Evolutionary conservation across 2,888 invertebrate species (phyloP), one percentile per base, ranked within the genome.

Genomic region (Cremastinae sp.): DNA sequence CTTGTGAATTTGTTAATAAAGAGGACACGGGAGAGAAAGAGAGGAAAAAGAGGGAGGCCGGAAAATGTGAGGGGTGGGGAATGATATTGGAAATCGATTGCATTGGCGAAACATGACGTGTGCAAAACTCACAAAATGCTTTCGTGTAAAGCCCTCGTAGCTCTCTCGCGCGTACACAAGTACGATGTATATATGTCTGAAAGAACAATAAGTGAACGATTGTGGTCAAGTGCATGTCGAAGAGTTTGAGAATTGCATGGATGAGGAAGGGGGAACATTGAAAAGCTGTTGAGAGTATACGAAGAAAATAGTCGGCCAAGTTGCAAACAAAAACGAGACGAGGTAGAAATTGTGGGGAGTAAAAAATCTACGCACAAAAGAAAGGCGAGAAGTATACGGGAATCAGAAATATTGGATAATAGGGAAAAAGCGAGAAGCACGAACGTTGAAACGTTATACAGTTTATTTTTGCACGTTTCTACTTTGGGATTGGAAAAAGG

Each of bases 71-170:
- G 56, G 51, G 18, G 41, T 12, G 18, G 22, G 49, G 66, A 51
- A 41, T 49, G 68, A 73, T 78, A 78, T 78, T 78, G 74, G 72
- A 79, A 79, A 79, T 79, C 77, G 74, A 72, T 79, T 70, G 74
- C 66, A 53, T 43, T 28, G 74, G 59, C 65, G 69, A 43, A 69
- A 74, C 69, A 65, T 41, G 54, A 71, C 51, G 71, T 74, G 71
- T 59, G 64, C 79, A 62, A 45, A 56, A 74, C 49, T 49, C 49
- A 49, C 56, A 36, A 28, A 58, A 62, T 43, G 58, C 68, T 62
- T 47, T 66, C 53, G 28, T 28, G 28, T 28, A 28, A 28, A 28
- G 28, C 28, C 2, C 28, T 28, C 28, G 28, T 28, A 28, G 28
- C 22, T 43, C 56, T 61, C 56, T 53, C 9, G 12, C 38, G 43